A percentile compares a stretch with the other conserved stretches of the same genome.
phyloP scores from a whole-genome alignment of 2,888 invertebrate species.

The Tetramorium bicarinatum region DNA sequence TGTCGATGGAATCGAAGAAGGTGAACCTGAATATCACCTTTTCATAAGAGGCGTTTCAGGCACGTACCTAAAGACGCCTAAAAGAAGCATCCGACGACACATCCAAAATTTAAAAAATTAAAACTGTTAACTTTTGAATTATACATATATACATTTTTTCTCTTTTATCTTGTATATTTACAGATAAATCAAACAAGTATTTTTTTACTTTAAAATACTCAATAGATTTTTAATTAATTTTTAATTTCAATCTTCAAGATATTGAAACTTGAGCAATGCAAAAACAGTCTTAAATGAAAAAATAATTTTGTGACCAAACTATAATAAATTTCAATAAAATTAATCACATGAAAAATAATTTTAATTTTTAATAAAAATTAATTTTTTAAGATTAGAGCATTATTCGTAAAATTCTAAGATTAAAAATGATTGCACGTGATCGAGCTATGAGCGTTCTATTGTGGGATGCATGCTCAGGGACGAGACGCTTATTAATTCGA shows the following conservation, averaged over 20 bases:
- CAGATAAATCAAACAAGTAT: not conserved
- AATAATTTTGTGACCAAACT: not conserved
- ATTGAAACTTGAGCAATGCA: not conserved
- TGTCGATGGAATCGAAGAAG: constrained; percentile 55
- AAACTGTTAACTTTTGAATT: not conserved
- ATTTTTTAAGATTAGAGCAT: not conserved
- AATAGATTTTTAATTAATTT: not conserved
- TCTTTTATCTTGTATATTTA: not conserved
- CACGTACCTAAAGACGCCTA: not conserved
- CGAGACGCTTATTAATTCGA: constrained; percentile 17
- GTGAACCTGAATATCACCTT: not conserved
- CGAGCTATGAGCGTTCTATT: constrained; percentile 19
- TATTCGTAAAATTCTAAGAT: not conserved
- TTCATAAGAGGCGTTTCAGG: not conserved
- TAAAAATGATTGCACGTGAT: constrained; percentile 15
- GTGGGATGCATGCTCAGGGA: not conserved
- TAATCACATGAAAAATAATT: not conserved
- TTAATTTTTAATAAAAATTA: not conserved
- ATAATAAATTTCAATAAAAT: constrained; percentile 6
- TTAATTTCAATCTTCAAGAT: not conserved
- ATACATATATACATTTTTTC: not conserved
- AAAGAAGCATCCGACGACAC: not conserved
- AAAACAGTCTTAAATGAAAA: not conserved
- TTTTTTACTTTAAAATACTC: not conserved
- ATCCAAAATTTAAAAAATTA: not conserved